Conservation (phyloP, 2,888 invertebrate genomes). For the Parascotia fuliginaria region DNA sequence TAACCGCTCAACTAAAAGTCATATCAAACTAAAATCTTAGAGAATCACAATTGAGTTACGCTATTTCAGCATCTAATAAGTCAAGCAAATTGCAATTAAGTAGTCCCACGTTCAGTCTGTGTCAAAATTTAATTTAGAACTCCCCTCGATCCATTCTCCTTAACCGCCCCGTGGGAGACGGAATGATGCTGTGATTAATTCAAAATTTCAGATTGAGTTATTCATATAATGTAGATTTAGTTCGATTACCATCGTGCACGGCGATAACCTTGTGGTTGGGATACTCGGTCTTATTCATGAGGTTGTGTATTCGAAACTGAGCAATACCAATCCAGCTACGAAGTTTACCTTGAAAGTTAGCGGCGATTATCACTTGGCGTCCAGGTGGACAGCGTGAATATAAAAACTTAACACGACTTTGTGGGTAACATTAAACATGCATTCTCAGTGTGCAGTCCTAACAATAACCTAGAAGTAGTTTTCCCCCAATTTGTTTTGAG, state of each 20-base stretch:
- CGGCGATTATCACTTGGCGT: too few relatives aligned
- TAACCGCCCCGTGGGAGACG: conserved; percentile 18
- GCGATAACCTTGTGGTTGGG: not conserved
- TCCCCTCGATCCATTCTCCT: conserved; percentile 16
- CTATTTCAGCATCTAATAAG: conserved; percentile 53
- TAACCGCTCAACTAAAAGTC: conserved; percentile 7
- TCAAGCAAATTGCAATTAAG: conserved; percentile 67
- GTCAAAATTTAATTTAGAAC: conserved; percentile 63
- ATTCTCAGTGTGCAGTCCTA: too few relatives aligned
- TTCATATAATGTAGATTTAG: conserved; percentile 41
- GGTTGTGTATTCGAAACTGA: too few relatives aligned
- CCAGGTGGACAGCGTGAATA: too few relatives aligned
- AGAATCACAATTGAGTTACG: conserved; percentile 42
- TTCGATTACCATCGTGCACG: conserved; percentile 16
- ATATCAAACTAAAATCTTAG: conserved; percentile 31
- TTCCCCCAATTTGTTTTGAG: too few relatives aligned
- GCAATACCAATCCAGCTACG: too few relatives aligned
- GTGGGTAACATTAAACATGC: too few relatives aligned
- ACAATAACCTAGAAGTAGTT: too few relatives aligned
- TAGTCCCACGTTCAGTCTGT: conserved; percentile 53
- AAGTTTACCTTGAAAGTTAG: too few relatives aligned
- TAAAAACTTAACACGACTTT: too few relatives aligned
- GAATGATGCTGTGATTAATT: conserved; percentile 55
- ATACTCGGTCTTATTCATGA: too few relatives aligned
- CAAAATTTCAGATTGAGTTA: conserved; percentile 58